Conservation (phyloP, 37 sponge, comb jelly and placozoan species). For the Diacarnus erythraeanus region DNA sequence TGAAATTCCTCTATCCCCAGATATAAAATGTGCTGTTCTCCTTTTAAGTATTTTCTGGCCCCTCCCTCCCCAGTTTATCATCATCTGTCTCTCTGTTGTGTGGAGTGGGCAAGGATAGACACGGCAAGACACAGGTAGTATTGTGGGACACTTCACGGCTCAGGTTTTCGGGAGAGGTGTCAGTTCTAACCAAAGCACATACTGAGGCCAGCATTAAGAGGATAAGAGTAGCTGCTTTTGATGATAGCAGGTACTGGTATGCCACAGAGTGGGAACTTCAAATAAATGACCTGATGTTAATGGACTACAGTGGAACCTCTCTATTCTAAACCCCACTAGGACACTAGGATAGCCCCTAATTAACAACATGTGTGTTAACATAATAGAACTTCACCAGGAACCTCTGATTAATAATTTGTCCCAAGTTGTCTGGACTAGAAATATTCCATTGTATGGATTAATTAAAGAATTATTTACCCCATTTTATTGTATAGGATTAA, state of each 20-base stretch:
- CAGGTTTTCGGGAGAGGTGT: conserved; percentile 26
- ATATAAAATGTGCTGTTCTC: neutral
- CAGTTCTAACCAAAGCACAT: conserved; percentile 59
- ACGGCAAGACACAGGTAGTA: conserved; percentile 60
- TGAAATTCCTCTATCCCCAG: no score
- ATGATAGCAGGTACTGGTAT: conserved; percentile 85
- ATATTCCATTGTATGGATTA: no score
- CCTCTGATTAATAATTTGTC: no score
- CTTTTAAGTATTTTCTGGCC: neutral
- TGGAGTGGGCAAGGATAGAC: conserved; percentile 72
- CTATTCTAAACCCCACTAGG: no score
- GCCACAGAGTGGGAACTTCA: neutral
- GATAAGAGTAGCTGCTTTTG: conserved; percentile 77
- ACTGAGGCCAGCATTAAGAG: conserved; percentile 66
- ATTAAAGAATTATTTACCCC: no score
- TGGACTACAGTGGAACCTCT: no score
- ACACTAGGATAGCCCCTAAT: no score
- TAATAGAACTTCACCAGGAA: no score
- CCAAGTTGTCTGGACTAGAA: no score
- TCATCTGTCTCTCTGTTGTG: conserved; percentile 66
- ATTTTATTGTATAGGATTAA: no score
- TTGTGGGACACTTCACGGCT: conserved; percentile 63
- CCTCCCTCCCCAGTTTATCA: conserved; percentile 61
- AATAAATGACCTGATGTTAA: neutral
- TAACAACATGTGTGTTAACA: no score